A percentile compares a stretch with the other conserved stretches of the same genome.
These are phyloP conservation scores for Macroteleia sp. DNA, from an alignment of 2,888 invertebrate species.

Conservation along the genomic window DNA sequence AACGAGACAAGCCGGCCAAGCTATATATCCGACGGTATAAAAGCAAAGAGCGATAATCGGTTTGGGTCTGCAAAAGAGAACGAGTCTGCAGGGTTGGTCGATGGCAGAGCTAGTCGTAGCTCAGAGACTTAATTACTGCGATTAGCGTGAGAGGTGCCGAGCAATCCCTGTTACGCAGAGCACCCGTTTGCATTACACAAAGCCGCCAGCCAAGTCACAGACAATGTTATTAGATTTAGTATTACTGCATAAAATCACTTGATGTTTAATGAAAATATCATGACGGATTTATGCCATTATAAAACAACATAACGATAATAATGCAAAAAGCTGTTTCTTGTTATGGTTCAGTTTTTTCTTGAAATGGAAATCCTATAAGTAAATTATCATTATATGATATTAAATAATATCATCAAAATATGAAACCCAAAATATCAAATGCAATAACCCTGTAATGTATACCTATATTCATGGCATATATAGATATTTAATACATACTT, in stretches of 20 bases:
- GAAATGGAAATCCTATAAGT: no score
- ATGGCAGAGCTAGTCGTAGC: conserved; percentile 68
- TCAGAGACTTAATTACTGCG: conserved; percentile 78
- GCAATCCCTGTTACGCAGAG: conserved; percentile 52
- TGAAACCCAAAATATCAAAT: no score
- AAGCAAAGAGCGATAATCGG: conserved; percentile 56
- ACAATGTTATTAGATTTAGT: conserved; percentile 41
- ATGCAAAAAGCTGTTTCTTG: no score
- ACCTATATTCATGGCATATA: no score
- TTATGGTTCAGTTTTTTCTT: no score
- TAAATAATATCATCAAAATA: no score
- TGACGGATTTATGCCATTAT: background rate
- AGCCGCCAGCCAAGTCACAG: conserved; percentile 32
- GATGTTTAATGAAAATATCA: conserved; percentile 11
- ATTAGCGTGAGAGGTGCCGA: conserved; percentile 74
- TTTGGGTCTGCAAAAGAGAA: conserved; percentile 50
- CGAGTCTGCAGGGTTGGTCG: no score
- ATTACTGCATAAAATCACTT: conserved; percentile 8
- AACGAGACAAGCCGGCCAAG: conserved; percentile 39
- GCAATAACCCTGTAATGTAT: no score
- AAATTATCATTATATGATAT: no score
- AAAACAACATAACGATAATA: no score
- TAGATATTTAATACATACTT: no score
- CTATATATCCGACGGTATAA: conserved; percentile 35
- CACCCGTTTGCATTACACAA: conserved; percentile 47